Base-by-base conservation (phyloP, 2,888 invertebrate genomes). In the Drosophila maculinotata region DNA sequence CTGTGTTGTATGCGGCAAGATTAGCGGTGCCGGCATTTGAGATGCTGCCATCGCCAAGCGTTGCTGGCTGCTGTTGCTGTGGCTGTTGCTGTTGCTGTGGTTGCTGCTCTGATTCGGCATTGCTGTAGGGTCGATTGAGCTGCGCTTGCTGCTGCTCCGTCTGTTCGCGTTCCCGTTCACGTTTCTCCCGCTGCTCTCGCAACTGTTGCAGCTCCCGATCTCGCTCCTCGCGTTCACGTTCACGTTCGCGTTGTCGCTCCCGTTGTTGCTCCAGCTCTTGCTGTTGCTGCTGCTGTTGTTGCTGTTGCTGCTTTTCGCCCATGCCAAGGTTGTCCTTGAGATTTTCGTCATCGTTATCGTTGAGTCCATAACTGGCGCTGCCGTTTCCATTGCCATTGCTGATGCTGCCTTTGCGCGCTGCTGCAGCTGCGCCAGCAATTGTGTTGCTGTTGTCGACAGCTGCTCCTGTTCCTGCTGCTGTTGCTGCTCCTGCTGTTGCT, bases 301-400 rank as follows among this genome's bases (percentile, higher is more conserved):
- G 86, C 35, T 86, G 88, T 4, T 78, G 89, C 59, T 90, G 83
- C 57, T 91, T 90, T 63, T 90, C 90, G 76, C 90, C 90, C 86
- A 89, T 85, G 69, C 89, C 90, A 82, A 90, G 79, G 76, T 90
- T 90, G 81, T 91, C 91, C 69, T 91, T 91, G 89, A 89, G 88
- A 82, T 91, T 91, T 82, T 91, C 91, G 76, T 91, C 90, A 70
- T 91, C 90, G 82, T 88, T 83, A 82, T 90, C 89, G 75, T 82
- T 84, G 83, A 85, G 78, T 76, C 89, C 89, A 64, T 89, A 87
- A 54, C 79, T 78, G 69, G 83, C 84, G 67, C 44, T 65, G 70
- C 78, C 52, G 57, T 74, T 42, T 44, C 57, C 42, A 35, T 66
- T 76, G 48, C 68, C 44, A 64, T 63, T 73, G 59, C 45, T 42